A percentile compares a stretch with the other conserved stretches of the same genome.
These are phyloP conservation scores for Talpa occidentalis DNA, from an alignment of 2,113 vertebrate species.

Conservation along the genomic window DNA sequence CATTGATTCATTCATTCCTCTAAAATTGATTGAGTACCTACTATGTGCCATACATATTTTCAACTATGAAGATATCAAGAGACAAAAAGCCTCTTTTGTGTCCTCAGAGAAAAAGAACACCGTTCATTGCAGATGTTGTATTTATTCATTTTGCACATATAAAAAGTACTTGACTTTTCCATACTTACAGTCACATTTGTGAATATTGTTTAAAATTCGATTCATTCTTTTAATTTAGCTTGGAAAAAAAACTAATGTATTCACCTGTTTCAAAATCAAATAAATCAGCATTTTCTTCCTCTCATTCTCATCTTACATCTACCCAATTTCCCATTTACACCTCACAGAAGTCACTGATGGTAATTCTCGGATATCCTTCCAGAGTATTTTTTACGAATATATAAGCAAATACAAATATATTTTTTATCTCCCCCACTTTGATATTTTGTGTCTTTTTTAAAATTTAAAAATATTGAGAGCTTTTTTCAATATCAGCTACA, in stretches of 20 bases:
- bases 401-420: conserved; percentile 30
- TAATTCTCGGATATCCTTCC: not conserved
- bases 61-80: not conserved
- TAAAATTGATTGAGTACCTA: not conserved
- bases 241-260: not conserved
- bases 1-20: not conserved
- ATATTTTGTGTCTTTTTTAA: not conserved
- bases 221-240: not conserved
- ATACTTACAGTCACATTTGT: not conserved
- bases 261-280: conserved; percentile 28
- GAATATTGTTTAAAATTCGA: not conserved
- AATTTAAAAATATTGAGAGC: not conserved
- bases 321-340: not conserved
- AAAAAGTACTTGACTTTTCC: not conserved
- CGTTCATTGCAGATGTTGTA: not conserved
- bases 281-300: not conserved
- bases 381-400: conserved; percentile 9
- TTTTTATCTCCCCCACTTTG: not conserved
- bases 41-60: not conserved
- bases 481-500: not conserved
- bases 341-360: not conserved
- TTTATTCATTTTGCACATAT: not conserved
- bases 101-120: not conserved
- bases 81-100: not conserved
- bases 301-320: not conserved